Evolutionary conservation across 2,797 vertebrate species (phyloP).

Genomic region (Pipistrellus pipistrellus): DNA sequence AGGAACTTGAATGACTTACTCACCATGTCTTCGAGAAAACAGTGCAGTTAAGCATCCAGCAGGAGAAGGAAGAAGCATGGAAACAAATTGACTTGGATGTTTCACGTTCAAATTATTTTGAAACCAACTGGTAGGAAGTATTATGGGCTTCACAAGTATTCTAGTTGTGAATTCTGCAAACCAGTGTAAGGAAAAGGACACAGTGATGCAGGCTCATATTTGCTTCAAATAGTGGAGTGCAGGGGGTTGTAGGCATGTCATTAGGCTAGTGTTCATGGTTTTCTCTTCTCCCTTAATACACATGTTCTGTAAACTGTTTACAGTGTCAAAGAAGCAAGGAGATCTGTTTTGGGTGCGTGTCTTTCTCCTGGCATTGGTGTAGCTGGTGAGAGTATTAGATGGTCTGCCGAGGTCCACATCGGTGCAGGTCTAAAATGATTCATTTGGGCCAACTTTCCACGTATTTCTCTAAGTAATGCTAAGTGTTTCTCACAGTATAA

Average conservation of each 20-base stretch:
- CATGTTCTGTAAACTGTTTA: constrained; percentile 26
- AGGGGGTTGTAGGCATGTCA: neutral
- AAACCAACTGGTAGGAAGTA: constrained; percentile 57
- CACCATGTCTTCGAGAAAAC: neutral
- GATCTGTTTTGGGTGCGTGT: constrained; percentile 20
- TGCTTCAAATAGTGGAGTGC: neutral
- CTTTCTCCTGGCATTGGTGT: neutral
- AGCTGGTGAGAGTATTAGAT: neutral
- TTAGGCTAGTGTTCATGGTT: neutral
- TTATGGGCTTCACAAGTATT: neutral
- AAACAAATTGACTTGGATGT: constrained; percentile 11
- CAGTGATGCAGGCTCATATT: neutral
- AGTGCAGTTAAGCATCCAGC: neutral
- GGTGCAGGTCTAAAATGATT: constrained; percentile 20
- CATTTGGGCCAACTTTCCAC: constrained; percentile 16
- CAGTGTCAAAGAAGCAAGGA: constrained; percentile 6
- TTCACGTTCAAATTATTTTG: constrained; percentile 37
- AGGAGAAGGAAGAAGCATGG: neutral
- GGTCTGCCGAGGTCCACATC: neutral
- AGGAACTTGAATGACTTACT: neutral
- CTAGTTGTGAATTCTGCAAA: constrained; percentile 45
- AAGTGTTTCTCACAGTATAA: constrained; percentile 23
- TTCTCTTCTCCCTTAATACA: constrained; percentile 1
- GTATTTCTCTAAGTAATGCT: constrained; percentile 50
- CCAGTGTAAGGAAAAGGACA: neutral